phyloP scores from a whole-genome alignment of 2,797 vertebrate species.

The Malurus leucopterus region DNA sequence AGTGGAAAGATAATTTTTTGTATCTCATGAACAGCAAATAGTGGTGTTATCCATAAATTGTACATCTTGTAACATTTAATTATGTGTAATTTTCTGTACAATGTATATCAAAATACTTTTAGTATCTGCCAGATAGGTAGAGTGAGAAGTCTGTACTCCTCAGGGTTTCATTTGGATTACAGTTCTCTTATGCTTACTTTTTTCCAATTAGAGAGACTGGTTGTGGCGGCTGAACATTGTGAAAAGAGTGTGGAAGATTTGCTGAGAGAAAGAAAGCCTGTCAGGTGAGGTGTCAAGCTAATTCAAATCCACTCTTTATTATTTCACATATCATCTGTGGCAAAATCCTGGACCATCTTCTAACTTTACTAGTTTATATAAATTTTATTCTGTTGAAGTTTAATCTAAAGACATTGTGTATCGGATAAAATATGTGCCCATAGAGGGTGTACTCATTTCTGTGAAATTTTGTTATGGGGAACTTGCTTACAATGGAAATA shows the following conservation, averaged over 20 bases:
- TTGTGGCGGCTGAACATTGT: slow-evolving; percentile 94
- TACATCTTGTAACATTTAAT: background rate
- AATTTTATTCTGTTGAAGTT: background rate
- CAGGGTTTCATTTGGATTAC: background rate
- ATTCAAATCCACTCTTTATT: background rate
- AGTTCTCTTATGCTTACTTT: background rate
- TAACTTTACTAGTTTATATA: background rate
- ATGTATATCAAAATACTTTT: background rate
- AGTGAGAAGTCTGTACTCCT: background rate
- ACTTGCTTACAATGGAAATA: background rate
- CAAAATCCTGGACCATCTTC: background rate
- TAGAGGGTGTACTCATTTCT: background rate
- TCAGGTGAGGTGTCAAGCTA: slow-evolving; percentile 77
- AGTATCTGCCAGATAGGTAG: background rate
- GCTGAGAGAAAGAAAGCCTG: slow-evolving; percentile 80
- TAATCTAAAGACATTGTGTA: background rate
- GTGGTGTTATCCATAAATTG: background rate
- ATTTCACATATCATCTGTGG: background rate
- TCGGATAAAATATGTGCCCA: background rate
- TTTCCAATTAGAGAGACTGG: slow-evolving; percentile 82
- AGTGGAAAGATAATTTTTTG: background rate
- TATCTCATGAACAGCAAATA: background rate
- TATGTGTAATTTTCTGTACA: background rate
- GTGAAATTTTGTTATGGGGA: background rate
- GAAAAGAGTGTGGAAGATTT: slow-evolving; percentile 86